Evolutionary conservation across 2,888 invertebrate species (phyloP).

Genomic region (Synanthedon myopaeformis): DNA sequence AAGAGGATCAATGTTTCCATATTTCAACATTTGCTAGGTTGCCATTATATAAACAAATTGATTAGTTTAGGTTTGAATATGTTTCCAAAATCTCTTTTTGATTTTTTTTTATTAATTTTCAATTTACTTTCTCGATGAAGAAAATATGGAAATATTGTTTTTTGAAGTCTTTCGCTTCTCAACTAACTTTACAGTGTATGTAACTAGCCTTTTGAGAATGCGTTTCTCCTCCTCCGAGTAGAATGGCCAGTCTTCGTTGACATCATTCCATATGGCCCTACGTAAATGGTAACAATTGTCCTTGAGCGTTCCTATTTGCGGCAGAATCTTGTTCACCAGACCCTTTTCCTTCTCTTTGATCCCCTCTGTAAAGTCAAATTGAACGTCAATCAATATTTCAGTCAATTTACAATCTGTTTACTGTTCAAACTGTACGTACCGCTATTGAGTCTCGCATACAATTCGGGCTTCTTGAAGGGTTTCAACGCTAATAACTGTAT

Average conservation of each 20-base stretch:
- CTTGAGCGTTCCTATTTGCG: constrained; percentile 83
- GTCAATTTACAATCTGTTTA: background rate
- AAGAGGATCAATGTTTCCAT: too few species aligned
- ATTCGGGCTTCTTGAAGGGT: constrained; percentile 93
- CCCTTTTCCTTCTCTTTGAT: constrained; percentile 85
- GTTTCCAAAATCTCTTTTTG: too few species aligned
- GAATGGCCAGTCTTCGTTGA: constrained; percentile 94
- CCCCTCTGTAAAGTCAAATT: constrained; percentile 77
- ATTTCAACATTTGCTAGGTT: too few species aligned
- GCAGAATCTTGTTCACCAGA: constrained; percentile 81
- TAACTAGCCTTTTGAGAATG: constrained; percentile 81
- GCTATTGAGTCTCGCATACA: constrained; percentile 82
- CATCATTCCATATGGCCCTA: constrained; percentile 91
- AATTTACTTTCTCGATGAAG: background rate
- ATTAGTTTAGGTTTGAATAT: too few species aligned
- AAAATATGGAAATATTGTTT: too few species aligned
- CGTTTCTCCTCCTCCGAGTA: constrained; percentile 91
- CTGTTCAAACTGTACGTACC: constrained; percentile 67
- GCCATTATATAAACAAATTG: too few species aligned
- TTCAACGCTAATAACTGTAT: constrained; percentile 93
- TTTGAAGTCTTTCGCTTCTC: too few species aligned
- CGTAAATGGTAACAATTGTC: constrained; percentile 92
- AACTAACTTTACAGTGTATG: constrained; percentile 2
- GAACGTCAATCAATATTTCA: background rate
- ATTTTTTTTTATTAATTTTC: too few species aligned